Evolutionary conservation across 2,113 vertebrate genomes (phyloP), one percentile per base, ranked within the genome.

Genomic region (Sander vitreus): DNA sequence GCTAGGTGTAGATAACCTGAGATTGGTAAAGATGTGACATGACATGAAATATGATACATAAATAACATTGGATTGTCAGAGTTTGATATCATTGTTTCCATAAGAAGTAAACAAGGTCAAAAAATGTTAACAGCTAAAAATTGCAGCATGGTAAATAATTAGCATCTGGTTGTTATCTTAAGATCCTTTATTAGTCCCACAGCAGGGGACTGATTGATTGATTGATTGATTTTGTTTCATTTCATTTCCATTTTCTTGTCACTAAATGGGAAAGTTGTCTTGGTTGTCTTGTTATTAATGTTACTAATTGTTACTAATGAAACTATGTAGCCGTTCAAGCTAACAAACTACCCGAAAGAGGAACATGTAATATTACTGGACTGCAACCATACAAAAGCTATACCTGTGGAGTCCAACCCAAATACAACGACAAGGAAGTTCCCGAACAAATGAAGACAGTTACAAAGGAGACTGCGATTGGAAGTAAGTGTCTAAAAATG

Each of bases 401-500:
- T 43, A 1, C 0, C 0, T 93, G 90, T 77, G 0, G 0, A 1
- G 43, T 93, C 23, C 11, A 18, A 1, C 2, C 68, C 27, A 18
- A 0, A 2, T 92, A 92, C 67, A 45, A 62, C 0, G 0, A 5
- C 0, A 0, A 3, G 1, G 0, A 0, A 0, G 15, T 75, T 25
- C 0, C 1, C 0, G 0, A 10, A 0, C 0, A 25, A 25, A 25
- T 0, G 16, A 0, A 0, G 0, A 0, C 1, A 3, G 5, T 2
- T 11, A 0, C 0, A 0, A 0, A 0, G 0, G 0, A 0, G 18
- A 98, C 97, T 23, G 1, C 86, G 30, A 30, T 3, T 30, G 27
- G 27, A 74, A 0, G 97, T 97, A 88, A 96, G 96, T 95, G 70
- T 80, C 5, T 21, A 21, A 19, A 1, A 39, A 10, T 11, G 9